Base-by-base conservation (phyloP, 1,140 invertebrate genomes). In the Drosophila sulfurigaster region DNA sequence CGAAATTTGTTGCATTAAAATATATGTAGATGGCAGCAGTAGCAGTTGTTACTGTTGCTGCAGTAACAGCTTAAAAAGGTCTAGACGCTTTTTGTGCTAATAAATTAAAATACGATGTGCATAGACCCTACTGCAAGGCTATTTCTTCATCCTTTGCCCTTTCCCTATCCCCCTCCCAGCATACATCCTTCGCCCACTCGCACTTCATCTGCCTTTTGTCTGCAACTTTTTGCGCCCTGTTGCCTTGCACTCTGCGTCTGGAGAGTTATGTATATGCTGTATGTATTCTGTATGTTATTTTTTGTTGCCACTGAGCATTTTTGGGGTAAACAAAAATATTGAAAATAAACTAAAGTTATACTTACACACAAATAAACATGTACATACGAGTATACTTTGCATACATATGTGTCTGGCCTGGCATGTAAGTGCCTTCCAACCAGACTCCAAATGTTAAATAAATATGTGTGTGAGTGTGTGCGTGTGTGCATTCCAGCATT, bases 101-200 rank as follows among this genome's bases (percentile, higher is more conserved):
- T 89, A 89, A 89, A 89, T 89, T 89, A 89, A 89, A 89, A 89
- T 89, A 81, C 85, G 74, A 81, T 89, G 85, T 89, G 85, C 85
- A 90, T 88, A 89, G 82, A 81, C 54, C 62, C 38, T 30, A 65
- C 59, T 70, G 68, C 72, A 79, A 25, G 20, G 20, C 20, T 25
- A 3, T 25, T 25, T 25, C 20, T 25, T 64, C 75, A 68, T 75
- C 66, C 45, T 52, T 16, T 38, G 7, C 35, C 35, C 13, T 16
- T 13, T 3, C 25, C 38, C 45, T 30, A 20, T 16, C 8, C 7
- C 41, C 6, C 13, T 35, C 25, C 41, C 56, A 59, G 30, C 13
- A 32, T 57, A 38, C 72, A 48, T 25, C 59, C 75, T 57, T 35
- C 58, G 38, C 64, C 38, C 57, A 49, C 58, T 30, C 46, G 51